phyloP scores from a whole-genome alignment of 1,140 invertebrate species.

The Sarcophaga bullata region DNA sequence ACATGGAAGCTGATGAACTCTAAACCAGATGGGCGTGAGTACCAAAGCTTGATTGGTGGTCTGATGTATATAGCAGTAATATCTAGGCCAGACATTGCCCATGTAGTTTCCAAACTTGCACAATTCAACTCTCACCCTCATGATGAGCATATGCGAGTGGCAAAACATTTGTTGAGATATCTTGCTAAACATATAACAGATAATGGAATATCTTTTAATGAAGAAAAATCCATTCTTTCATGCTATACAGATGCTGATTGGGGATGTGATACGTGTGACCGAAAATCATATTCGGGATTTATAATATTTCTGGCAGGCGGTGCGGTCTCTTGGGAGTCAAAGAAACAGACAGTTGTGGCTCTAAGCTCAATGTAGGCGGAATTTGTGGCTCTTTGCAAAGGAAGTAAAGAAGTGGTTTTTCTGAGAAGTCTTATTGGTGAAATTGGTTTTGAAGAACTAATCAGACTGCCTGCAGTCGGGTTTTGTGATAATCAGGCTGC shows the following conservation, averaged over 20 bases:
- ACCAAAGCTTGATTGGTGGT: slow-evolving; percentile 34
- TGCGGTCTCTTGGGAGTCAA: slow-evolving; percentile 59
- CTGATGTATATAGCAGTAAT: slow-evolving; percentile 39
- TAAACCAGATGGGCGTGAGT: background rate
- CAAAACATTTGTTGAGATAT: too few species aligned
- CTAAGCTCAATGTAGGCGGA: slow-evolving; percentile 67
- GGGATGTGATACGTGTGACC: slow-evolving; percentile 28
- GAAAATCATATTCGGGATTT: background rate
- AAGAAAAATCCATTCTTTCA: too few species aligned
- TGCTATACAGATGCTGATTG: slow-evolving; percentile 39
- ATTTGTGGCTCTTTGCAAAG: slow-evolving; percentile 64
- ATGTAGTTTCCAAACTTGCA: slow-evolving; percentile 28
- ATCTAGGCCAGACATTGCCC: slow-evolving; percentile 35
- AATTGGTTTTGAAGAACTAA: slow-evolving; percentile 20
- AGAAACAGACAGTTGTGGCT: slow-evolving; percentile 65
- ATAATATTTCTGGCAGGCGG: too few species aligned
- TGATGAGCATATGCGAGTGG: too few species aligned
- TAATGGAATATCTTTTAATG: too few species aligned
- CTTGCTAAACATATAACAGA: too few species aligned
- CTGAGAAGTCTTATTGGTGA: slow-evolving; percentile 54
- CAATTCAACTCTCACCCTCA: slow-evolving; percentile 39
- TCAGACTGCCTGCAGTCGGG: background rate
- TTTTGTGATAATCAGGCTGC: slow-evolving; percentile 33
- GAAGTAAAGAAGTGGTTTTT: slow-evolving; percentile 62
- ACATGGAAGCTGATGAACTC: background rate